These are phyloP conservation scores for Drosophila paranaensis DNA, from an alignment of 2,888 invertebrate genomes.

Conservation along the genomic window DNA sequence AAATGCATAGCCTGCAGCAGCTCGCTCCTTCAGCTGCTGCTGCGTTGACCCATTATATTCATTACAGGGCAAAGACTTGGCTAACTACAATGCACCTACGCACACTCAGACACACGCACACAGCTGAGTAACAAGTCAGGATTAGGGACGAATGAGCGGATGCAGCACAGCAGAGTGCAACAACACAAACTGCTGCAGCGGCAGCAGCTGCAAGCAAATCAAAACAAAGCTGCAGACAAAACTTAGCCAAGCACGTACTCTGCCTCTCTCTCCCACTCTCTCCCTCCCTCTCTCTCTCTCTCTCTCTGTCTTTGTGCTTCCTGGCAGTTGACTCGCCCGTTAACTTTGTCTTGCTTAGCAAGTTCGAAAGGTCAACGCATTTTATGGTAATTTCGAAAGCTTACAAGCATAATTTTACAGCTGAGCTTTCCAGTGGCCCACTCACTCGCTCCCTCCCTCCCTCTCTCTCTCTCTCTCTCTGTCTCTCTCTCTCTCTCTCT, in stretches of 20 bases:
- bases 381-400: slow-evolving; percentile 66
- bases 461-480: not conserved
- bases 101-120: not conserved
- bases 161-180: slow-evolving; percentile 47
- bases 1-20: slow-evolving; percentile 14
- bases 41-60: slow-evolving; percentile 51
- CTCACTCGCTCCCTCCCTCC: not conserved
- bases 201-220: slow-evolving; percentile 42
- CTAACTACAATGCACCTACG: slow-evolving; percentile 15
- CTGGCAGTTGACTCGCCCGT: slow-evolving; percentile 4
- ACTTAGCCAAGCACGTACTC: slow-evolving; percentile 23
- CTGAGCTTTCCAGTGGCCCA: slow-evolving; percentile 45
- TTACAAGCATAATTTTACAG: slow-evolving; percentile 67
- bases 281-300: not conserved
- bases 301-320: not conserved
- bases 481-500: not conserved
- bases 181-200: slow-evolving; percentile 20
- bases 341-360: slow-evolving; percentile 40
- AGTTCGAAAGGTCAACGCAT: slow-evolving; percentile 67
- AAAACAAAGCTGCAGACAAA: slow-evolving; percentile 57
- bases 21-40: slow-evolving; percentile 1
- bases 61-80: slow-evolving; percentile 59
- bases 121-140: slow-evolving; percentile 61
- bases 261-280: not conserved
- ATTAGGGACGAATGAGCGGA: slow-evolving; percentile 49